Conservation (phyloP, 2,888 invertebrate species). For the Halictus quadricinctus region DNA sequence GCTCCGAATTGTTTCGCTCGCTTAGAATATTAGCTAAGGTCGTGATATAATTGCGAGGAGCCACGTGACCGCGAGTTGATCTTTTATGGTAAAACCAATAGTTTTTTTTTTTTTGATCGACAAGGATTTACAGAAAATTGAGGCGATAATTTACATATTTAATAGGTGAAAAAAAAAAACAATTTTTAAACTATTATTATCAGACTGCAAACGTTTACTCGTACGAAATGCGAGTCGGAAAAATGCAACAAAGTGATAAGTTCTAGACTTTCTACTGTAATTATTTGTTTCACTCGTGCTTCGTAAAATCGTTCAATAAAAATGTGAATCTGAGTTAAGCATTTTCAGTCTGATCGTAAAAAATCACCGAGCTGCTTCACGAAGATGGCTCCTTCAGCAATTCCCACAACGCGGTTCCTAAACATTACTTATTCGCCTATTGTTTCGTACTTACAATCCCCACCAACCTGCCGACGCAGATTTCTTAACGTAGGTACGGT, state of each 20-base stretch:
- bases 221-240: not conserved
- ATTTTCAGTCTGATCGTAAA: not conserved
- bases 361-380: not conserved
- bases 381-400: constrained; percentile 60
- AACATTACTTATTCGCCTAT: constrained; percentile 68
- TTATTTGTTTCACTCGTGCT: not conserved
- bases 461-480: constrained; percentile 42
- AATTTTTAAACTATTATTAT: not conserved
- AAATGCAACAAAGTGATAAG: not conserved
- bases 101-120: not conserved
- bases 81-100: not conserved
- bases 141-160: not conserved
- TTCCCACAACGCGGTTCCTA: constrained; percentile 61
- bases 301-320: not conserved
- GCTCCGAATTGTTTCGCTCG: constrained; percentile 71
- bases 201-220: not conserved
- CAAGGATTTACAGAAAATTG: not conserved
- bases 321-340: not conserved
- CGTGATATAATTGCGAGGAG: constrained; percentile 60
- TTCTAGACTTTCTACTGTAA: not conserved
- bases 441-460: constrained; percentile 70
- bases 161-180: not conserved
- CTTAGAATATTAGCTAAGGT: constrained; percentile 61
- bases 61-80: constrained; percentile 35
- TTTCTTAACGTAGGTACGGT: constrained; percentile 62